Conservation (phyloP, 2,113 vertebrate genomes). For the Equus quagga region DNA sequence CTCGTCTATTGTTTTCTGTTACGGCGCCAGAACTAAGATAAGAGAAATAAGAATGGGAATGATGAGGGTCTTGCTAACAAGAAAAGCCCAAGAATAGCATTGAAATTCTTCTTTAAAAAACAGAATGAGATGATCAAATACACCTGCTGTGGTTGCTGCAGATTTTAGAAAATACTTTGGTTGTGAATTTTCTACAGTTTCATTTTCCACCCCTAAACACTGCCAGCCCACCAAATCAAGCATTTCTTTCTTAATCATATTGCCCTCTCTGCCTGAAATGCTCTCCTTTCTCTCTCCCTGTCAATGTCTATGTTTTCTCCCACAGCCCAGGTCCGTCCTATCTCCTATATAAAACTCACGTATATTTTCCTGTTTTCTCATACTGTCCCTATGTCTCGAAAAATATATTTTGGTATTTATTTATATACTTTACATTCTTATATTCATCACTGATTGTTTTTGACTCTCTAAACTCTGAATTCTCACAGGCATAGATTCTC, state of each 20-base stretch:
- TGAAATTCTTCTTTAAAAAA: neutral
- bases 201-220: neutral
- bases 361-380: neutral
- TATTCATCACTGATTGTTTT: neutral
- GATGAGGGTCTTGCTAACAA: neutral
- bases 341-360: neutral
- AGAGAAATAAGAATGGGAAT: neutral
- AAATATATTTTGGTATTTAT: neutral
- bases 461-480: neutral
- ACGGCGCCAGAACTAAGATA: neutral
- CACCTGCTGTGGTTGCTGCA: neutral
- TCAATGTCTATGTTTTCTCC: neutral
- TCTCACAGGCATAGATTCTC: neutral
- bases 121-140: neutral
- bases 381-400: neutral
- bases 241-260: neutral
- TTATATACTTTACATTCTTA: neutral
- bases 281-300: neutral
- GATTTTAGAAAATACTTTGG: slow-evolving; percentile 14
- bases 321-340: neutral
- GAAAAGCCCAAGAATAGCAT: neutral
- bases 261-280: neutral
- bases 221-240: neutral
- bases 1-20: neutral
- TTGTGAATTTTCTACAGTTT: neutral